Evolutionary conservation across 2,888 invertebrate species (phyloP), one percentile per base, ranked within the genome.

Genomic region (Tachina fera): DNA sequence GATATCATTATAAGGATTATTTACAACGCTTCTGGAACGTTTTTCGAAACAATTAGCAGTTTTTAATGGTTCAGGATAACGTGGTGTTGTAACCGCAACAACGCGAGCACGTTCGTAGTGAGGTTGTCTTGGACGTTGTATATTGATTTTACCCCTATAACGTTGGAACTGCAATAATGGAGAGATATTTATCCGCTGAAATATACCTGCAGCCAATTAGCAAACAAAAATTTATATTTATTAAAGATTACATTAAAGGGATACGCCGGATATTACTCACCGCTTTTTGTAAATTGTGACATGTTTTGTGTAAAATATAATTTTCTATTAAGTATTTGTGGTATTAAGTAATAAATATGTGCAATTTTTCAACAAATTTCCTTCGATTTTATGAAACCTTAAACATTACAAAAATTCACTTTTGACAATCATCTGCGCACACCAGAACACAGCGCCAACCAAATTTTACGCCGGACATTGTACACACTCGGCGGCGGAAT

Each of bases 81-180:
- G 93, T 0, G 97, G 96, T 89, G 95, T 94, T 0, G 95, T 92
- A n/a, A 96, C 92, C 87, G 95, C 95, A 63, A 96, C 91, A 58
- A 96, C 93, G 87, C 94, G 94, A 19, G 95, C 96, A 87, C 95
- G 94, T 87, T 95, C 94, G 90, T 95, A 96, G 91, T 96, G 96
- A 1, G 96, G 95, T 70, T 94, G 93, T 89, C 94, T 94, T 1
- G 97, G 97, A 87, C 93, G 95, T 91, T 96, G 96, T 58, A 97
- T 95, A 90, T 97, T 97, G 72, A 97, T 96, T 93, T 96, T 96
- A 3, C 96, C 95, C 31, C 96, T 94, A 91, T 94, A 96, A 88
- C 97, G 94, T 90, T 95, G 95, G 9, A 94, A 94, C 88, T 95
- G 92, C 16, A 94, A 85, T n/a, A 94, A 90, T 0, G 94, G 93